Evolutionary conservation across 2,797 vertebrate genomes (phyloP), one percentile per base, ranked within the genome.

Genomic region (Pseudomugil gertrudae): DNA sequence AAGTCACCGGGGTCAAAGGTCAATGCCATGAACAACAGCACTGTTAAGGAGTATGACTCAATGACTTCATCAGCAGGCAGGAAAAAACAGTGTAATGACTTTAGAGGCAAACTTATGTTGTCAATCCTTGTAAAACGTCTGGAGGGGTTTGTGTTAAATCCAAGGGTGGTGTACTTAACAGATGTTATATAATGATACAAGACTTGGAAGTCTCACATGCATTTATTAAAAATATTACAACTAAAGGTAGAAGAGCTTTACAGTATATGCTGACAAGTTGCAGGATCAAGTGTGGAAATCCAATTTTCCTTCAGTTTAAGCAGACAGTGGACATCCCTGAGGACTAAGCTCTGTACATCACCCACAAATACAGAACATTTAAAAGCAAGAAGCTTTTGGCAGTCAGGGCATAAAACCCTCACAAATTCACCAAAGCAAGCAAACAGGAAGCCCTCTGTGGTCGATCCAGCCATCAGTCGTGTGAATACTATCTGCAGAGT

Each of bases 291-390:
- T 66, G 57, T 21, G 69, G 65, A 78, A 60, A 65, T 66, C 35
- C 26, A 32, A 48, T 80, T 71, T 85, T 70, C 55, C 51, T 57
- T 52, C 57, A 53, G 69, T 73, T 56, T 33, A 48, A 79, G 40
- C 43, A 15, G 14, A 70, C 64, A 63, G 50, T 45, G 63, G 71
- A 48, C 68, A 63, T 80, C 67, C 66, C 72, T 4, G 9, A 63
- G 35, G 66, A 63, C 53, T 73, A 15, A 15, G 38, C 50, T 63
- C 51, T 0, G 78, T 84, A 69, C 61, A 87, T 89, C 76, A 82
- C 24, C n/a, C 54, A 60, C 55, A 76, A 69, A 73, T 67, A 57
- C 66, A 74, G 27, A 68, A 43, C 38, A 45, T 56, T 72, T 36
- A 55, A 30, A 71, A 52, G 33, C 52, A 75, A 66, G 71, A 72